Percentiles rank a stretch among this genome's conserved stretches.
Evolutionary conservation across 2,113 vertebrate genomes (phyloP).

Genomic region (Herpetotheres cachinnans): DNA sequence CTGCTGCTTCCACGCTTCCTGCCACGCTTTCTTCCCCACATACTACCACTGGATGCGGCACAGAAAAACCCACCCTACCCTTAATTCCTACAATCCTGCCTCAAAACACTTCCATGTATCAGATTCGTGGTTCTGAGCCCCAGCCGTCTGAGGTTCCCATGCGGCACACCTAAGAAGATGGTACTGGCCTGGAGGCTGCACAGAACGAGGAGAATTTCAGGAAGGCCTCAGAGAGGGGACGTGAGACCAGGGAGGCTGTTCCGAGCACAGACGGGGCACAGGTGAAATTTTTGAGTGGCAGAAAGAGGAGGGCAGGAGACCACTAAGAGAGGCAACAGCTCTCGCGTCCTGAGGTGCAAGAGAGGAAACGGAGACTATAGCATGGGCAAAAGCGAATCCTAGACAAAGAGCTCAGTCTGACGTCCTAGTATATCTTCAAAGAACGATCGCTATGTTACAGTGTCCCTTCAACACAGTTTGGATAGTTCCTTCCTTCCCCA

Average conservation of each 20-base stretch:
- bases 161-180: neutral
- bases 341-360: neutral
- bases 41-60: neutral
- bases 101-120: neutral
- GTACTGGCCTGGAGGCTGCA: neutral
- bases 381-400: neutral
- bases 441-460: neutral
- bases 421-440: neutral
- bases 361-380: neutral
- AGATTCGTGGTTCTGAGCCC: neutral
- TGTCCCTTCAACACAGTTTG: neutral
- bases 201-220: neutral
- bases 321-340: neutral
- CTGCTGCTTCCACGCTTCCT: neutral
- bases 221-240: neutral
- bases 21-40: neutral
- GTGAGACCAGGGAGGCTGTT: neutral
- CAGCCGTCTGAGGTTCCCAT: fast-evolving
- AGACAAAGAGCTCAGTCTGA: neutral
- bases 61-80: neutral
- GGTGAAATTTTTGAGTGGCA: neutral
- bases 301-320: neutral
- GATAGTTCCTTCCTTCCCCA: neutral
- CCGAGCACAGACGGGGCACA: neutral
- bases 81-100: neutral